Evolutionary conservation across 1,140 invertebrate species (phyloP), one percentile per base, ranked within the genome.

Genomic region (Galleria mellonella): DNA sequence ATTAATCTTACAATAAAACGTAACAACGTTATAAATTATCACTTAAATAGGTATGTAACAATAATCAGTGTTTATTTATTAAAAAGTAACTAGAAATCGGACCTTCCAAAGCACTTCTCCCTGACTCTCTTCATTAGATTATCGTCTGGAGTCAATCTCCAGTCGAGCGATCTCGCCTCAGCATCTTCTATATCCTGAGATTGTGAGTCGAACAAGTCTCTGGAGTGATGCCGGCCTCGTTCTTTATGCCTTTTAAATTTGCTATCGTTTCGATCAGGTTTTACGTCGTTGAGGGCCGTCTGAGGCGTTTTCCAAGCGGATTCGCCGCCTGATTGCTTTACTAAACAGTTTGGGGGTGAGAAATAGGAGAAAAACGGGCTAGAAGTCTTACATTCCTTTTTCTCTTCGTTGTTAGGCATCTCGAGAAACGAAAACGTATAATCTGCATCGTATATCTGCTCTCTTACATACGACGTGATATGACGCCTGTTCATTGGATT

Each of bases 161-260:
- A 77, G 12, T 77, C 63, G 1, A 72, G 44, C 15, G 59, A 53
- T 30, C 49, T 76, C 6, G 59, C 43, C 15, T 71, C 57, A 4
- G 43, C 11, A 13, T 75, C 70, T 2, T 77, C 74, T 10, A 47
- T 30, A 9, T 76, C 81, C 39, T 75, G 74, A 11, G 78, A 74
- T 42, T 78, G 72, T 9, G 81, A 74, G 35, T 84, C 81, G 48
- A 85, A 85, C 11, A 85, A 40, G 47, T 85, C 82, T 51, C 64
- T 60, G 4, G 82, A 85, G 30, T 59, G 53, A 15, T 73, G 68
- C 8, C 62, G 62, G 7, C 14, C 35, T 15, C 23, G 31, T 15
- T 73, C 60, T 1, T 67, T 65, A 35, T 33, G 47, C 49, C 44
- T 59, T 55, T 65, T 63, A 29, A 42, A 42, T 35, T 43, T 55